phyloP scores from a whole-genome alignment of 1,140 invertebrate species.

The Papilio dardanus region DNA sequence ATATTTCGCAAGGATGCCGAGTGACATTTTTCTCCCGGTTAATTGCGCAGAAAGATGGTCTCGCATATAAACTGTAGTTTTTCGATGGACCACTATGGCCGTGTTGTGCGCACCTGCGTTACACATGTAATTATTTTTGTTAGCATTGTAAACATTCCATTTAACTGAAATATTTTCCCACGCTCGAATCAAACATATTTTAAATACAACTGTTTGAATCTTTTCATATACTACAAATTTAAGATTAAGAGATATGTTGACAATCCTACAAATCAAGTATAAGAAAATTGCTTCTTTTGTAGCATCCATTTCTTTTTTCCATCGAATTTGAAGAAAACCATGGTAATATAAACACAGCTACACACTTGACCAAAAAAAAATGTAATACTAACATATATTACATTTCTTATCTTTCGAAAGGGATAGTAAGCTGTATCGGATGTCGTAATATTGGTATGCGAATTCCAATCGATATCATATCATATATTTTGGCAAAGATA shows the following conservation, averaged over 20 bases:
- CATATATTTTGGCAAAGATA: background rate
- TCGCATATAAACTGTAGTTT: slow-evolving; percentile 65
- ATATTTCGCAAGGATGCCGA: slow-evolving; percentile 62
- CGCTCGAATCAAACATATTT: background rate
- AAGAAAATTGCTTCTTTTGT: background rate
- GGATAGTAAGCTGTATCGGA: background rate
- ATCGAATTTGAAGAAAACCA: slow-evolving; percentile 28
- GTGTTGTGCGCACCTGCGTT: slow-evolving; percentile 62
- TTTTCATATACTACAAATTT: too few relatives aligned
- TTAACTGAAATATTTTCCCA: slow-evolving; percentile 14
- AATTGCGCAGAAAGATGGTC: slow-evolving; percentile 60
- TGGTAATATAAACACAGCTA: background rate
- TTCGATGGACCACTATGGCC: slow-evolving; percentile 60
- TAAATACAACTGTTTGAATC: background rate
- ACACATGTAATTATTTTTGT: slow-evolving; percentile 36
- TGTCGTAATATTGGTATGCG: slow-evolving; percentile 3
- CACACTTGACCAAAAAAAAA: background rate
- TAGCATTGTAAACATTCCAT: slow-evolving; percentile 21
- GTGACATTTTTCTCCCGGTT: slow-evolving; percentile 75
- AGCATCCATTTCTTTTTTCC: background rate
- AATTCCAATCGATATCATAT: background rate
- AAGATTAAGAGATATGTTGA: too few relatives aligned
- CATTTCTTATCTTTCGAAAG: background rate
- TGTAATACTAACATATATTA: background rate
- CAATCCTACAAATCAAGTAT: too few relatives aligned